phyloP scores from a whole-genome alignment of 2,888 invertebrate genomes.

The Lepidochitona cinerea region DNA sequence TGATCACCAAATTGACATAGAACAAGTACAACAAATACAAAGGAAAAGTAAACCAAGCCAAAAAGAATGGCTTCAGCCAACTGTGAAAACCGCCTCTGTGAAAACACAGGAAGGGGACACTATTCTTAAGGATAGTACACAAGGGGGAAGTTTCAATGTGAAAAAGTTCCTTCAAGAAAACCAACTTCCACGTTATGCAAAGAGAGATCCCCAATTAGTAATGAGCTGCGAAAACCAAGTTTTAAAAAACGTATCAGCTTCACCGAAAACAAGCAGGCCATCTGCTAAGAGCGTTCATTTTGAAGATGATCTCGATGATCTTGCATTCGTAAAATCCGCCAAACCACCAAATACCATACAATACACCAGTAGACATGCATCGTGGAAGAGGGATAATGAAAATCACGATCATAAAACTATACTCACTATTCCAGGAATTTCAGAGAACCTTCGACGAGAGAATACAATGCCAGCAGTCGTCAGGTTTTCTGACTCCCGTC shows the following conservation, averaged over 20 bases:
- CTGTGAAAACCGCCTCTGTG: conserved; percentile 42
- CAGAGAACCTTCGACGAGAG: not conserved
- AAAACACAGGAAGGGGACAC: conserved; percentile 53
- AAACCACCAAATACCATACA: conserved; percentile 37
- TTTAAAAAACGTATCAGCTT: conserved; percentile 39
- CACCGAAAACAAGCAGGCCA: not conserved
- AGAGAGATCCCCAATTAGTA: conserved; percentile 57
- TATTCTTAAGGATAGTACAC: conserved; percentile 52
- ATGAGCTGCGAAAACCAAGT: conserved; percentile 64
- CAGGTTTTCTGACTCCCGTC: not conserved
- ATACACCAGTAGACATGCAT: conserved; percentile 52
- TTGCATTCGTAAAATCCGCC: conserved; percentile 9
- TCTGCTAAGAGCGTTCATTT: conserved; percentile 53
- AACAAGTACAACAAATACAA: no score
- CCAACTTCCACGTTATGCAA: conserved; percentile 44
- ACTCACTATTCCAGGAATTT: not conserved
- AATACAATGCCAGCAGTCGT: not conserved
- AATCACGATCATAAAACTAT: not conserved
- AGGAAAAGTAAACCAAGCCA: conserved; percentile 43
- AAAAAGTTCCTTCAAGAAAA: conserved; percentile 66
- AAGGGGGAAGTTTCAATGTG: conserved; percentile 62
- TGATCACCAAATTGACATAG: no score
- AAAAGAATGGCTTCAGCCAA: conserved; percentile 54
- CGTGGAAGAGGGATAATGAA: conserved; percentile 42
- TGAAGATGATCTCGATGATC: conserved; percentile 31